These are phyloP conservation scores for Notechis scutatus DNA, from an alignment of 2,113 vertebrate genomes.

Conservation along the genomic window DNA sequence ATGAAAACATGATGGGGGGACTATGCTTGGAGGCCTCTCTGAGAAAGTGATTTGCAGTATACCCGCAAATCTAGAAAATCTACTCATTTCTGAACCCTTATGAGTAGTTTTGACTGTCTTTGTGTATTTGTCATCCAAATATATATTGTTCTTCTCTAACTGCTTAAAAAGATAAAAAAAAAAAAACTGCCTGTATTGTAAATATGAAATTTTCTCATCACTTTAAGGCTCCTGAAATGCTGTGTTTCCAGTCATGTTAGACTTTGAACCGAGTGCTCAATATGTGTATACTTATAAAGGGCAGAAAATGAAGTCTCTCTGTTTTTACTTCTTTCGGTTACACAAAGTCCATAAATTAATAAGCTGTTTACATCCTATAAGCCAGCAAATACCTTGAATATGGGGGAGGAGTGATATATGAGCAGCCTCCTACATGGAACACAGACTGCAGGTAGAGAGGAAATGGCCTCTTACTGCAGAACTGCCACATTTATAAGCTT, in stretches of 20 bases:
- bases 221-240: slow-evolving; percentile 19
- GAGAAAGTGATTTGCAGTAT: background rate
- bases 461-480: background rate
- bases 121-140: background rate
- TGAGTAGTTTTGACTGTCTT: background rate
- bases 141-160: background rate
- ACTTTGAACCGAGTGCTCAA: slow-evolving; percentile 40
- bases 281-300: slow-evolving; percentile 21
- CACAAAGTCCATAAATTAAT: background rate
- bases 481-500: background rate
- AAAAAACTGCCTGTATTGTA: background rate
- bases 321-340: background rate
- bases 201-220: background rate
- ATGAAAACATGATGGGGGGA: background rate
- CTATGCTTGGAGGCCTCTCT: background rate
- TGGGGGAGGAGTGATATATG: rapidly evolving
- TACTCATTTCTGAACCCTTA: background rate
- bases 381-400: background rate
- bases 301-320: background rate
- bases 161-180: background rate
- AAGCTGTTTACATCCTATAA: background rate
- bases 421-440: background rate
- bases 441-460: background rate
- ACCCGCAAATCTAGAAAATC: background rate
- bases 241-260: slow-evolving; percentile 21